Evolutionary conservation across 2,888 invertebrate genomes (phyloP), one percentile per base, ranked within the genome.

Genomic region (Timandra comae): DNA sequence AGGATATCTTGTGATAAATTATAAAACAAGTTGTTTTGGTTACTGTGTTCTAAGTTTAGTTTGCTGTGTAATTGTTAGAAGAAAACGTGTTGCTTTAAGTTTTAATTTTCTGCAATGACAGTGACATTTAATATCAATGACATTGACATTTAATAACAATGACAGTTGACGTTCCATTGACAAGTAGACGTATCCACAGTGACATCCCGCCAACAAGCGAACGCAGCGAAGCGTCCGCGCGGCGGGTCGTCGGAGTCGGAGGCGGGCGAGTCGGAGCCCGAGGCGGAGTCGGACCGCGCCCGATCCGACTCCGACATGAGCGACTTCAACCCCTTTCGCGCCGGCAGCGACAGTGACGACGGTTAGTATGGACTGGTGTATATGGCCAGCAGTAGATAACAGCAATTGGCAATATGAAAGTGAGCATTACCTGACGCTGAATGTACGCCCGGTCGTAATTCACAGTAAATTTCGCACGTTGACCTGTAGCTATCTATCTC

Each of bases 321-420:
- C 51, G 96, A 96, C 79, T 96, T 95, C 69, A 97, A 98, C 86
- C 97, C 97, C 63, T 93, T 93, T 67, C 91, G 90, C 40, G 92
- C 90, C 29, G 96, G 92, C 60, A 90, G 91, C 56, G 93, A 93
- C 56, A 93, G 93, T 23, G 95, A 95, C 58, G 91, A 91, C 52
- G 93, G 93, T 88, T 2, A 3, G 16, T 1, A 16, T 16, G 6
- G 16, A n/a, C n/a, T n/a, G n/a, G n/a, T n/a, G n/a, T n/a, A n/a
- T n/a, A n/a, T n/a, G n/a, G n/a, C n/a, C n/a, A n/a, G n/a, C n/a
- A 37, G 10, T 23, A 4, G 7, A 28, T 24, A 7, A 11, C 2
- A 7, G 4, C 7, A 8, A 9, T 7, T n/a, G 4, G 7, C 4
- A 9, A 4, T 22, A 5, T n/a, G n/a, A 22, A 8, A 8, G n/a